Percentiles rank a stretch among this genome's conserved stretches.
These are phyloP conservation scores for Xiphophorus birchmanni DNA, from an alignment of 2,797 vertebrate species.

Conservation along the genomic window DNA sequence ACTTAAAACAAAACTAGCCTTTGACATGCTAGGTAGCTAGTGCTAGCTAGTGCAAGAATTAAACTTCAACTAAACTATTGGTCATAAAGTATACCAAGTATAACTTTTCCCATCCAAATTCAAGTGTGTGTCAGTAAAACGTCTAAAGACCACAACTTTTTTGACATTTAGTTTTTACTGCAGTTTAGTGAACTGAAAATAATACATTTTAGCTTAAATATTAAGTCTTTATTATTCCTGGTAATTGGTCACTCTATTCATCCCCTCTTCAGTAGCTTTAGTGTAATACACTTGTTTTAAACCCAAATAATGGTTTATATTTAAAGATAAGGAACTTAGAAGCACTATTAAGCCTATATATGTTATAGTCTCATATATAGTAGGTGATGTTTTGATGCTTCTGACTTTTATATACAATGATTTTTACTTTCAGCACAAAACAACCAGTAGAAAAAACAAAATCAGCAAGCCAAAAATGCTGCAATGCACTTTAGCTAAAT, in stretches of 20 bases:
- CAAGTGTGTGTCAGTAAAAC: not conserved
- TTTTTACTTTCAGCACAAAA: not conserved
- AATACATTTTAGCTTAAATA: not conserved
- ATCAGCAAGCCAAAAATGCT: not conserved
- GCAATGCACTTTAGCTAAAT: not conserved
- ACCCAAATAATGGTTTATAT: not conserved
- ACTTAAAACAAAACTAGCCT: not conserved
- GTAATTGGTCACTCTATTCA: not conserved
- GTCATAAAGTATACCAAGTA: not conserved
- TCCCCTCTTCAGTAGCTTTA: not conserved
- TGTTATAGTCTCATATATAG: not conserved
- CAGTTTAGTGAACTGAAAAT: not conserved
- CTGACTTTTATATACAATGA: not conserved
- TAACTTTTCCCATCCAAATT: not conserved
- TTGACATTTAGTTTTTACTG: not conserved
- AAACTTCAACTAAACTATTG: not conserved
- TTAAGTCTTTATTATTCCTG: not conserved
- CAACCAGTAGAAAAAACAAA: not conserved
- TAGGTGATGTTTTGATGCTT: not conserved
- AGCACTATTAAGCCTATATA: not conserved
- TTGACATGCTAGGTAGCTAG: not conserved
- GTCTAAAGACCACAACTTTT: not conserved
- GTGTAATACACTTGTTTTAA: not conserved
- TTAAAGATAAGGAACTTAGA: not conserved
- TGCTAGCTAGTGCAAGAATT: not conserved